Conservation (phyloP, 2,888 invertebrate species). For the Phytoseiulus persimilis region DNA sequence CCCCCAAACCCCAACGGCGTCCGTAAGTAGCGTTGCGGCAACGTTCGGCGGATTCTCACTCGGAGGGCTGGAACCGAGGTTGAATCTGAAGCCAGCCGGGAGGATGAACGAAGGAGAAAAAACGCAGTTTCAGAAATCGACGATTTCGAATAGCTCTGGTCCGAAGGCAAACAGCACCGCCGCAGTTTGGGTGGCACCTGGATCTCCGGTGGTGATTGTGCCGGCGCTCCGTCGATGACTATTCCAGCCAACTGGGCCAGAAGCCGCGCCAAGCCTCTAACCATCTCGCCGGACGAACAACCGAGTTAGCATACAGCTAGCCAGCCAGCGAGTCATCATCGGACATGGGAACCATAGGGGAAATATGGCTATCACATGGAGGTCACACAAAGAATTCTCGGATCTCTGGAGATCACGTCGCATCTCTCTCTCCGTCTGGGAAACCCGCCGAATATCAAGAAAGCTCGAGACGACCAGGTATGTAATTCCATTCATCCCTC, state of each 20-base stretch:
- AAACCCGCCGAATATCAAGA: not conserved
- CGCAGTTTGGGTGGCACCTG: not conserved
- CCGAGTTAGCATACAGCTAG: not conserved
- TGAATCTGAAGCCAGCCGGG: too few species aligned
- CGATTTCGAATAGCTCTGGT: not conserved
- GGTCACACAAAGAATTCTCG: not conserved
- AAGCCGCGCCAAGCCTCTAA: too few species aligned
- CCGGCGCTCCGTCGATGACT: not conserved
- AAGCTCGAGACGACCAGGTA: not conserved
- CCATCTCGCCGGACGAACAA: not conserved
- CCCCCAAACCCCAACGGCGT: too few species aligned
- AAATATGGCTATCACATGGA: constrained; percentile 5
- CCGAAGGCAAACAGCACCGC: not conserved
- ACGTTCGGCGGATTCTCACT: too few species aligned
- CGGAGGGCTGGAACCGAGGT: too few species aligned
- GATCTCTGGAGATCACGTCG: not conserved
- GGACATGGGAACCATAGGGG: not conserved
- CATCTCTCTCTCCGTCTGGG: not conserved
- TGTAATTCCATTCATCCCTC: not conserved
- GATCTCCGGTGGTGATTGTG: not conserved
- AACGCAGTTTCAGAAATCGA: not conserved
- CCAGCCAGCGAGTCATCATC: not conserved
- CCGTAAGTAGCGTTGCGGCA: too few species aligned
- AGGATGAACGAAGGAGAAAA: not conserved
- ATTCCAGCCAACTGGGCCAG: not conserved